Conservation (phyloP, 1,140 invertebrate species). For the Galleria mellonella region DNA sequence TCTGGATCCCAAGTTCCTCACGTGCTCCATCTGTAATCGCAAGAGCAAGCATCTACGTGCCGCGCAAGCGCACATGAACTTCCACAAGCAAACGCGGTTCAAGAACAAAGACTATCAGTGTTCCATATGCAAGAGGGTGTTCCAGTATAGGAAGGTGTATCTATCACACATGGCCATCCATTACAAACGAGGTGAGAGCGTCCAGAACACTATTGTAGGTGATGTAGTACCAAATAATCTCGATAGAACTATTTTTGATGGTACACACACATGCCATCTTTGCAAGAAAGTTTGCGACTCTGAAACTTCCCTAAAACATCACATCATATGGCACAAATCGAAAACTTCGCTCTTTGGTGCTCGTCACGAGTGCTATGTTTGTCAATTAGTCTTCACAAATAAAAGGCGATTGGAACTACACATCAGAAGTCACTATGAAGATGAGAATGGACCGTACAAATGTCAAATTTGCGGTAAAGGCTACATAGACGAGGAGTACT, state of each 20-base stretch:
- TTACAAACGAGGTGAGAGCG: conserved; percentile 53
- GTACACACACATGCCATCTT: conserved; percentile 47
- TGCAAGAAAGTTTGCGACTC: conserved; percentile 65
- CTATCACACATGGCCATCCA: conserved; percentile 64
- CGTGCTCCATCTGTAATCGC: conserved; percentile 57
- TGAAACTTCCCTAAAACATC: conserved; percentile 54
- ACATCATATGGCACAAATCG: conserved; percentile 62
- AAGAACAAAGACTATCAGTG: conserved; percentile 64
- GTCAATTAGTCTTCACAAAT: conserved; percentile 58
- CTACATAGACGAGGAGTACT: conserved; percentile 51
- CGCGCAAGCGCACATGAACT: conserved; percentile 65
- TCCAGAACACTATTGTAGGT: conserved; percentile 46
- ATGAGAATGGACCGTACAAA: conserved; percentile 55
- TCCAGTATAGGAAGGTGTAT: conserved; percentile 55
- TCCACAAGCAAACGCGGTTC: conserved; percentile 65
- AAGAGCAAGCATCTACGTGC: conserved; percentile 64
- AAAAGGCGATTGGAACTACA: conserved; percentile 54
- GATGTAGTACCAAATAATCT: conserved; percentile 20
- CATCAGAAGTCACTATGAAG: conserved; percentile 54
- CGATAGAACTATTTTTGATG: conserved; percentile 31
- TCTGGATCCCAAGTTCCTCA: conserved; percentile 53
- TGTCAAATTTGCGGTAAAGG: conserved; percentile 62
- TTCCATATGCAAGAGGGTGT: conserved; percentile 61
- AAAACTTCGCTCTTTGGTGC: conserved; percentile 46
- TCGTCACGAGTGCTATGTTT: conserved; percentile 55